Evolutionary conservation across 2,113 vertebrate species (phyloP).

Genomic region (Gorsachius goisagi): DNA sequence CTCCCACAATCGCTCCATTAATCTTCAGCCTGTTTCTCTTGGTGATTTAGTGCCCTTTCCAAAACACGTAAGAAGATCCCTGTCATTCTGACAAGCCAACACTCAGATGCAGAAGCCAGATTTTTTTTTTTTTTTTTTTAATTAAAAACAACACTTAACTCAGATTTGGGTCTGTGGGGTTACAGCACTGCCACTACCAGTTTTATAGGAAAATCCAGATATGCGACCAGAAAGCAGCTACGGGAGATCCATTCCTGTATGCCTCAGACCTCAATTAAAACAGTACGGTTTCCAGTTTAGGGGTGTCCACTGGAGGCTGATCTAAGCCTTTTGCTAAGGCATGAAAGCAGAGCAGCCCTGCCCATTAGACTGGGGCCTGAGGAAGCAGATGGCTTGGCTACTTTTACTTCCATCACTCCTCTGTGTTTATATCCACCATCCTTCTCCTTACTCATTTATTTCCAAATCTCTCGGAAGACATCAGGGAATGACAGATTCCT

Average conservation of each 20-base stretch:
- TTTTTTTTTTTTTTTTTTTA: background rate
- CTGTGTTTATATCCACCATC: background rate
- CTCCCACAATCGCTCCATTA: background rate
- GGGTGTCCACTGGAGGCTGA: background rate
- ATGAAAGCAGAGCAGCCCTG: background rate
- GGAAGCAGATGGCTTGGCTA: background rate
- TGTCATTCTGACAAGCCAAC: background rate
- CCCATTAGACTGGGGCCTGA: background rate
- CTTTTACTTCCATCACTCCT: background rate
- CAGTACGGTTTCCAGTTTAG: background rate
- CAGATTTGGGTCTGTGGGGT: background rate
- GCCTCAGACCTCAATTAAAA: background rate
- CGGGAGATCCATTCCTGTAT: rapidly evolving
- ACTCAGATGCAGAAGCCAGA: background rate
- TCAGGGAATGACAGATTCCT: background rate
- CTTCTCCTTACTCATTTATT: constrained; percentile 1
- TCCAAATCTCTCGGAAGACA: background rate
- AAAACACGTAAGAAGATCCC: background rate
- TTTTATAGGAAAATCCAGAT: background rate
- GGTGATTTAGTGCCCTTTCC: background rate
- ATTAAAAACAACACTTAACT: background rate
- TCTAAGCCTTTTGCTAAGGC: background rate
- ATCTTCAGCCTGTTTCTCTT: background rate
- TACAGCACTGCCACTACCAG: background rate
- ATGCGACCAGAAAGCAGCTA: background rate